Evolutionary conservation across 1,140 invertebrate genomes (phyloP).

Genomic region (Scaptomyza graminum): DNA sequence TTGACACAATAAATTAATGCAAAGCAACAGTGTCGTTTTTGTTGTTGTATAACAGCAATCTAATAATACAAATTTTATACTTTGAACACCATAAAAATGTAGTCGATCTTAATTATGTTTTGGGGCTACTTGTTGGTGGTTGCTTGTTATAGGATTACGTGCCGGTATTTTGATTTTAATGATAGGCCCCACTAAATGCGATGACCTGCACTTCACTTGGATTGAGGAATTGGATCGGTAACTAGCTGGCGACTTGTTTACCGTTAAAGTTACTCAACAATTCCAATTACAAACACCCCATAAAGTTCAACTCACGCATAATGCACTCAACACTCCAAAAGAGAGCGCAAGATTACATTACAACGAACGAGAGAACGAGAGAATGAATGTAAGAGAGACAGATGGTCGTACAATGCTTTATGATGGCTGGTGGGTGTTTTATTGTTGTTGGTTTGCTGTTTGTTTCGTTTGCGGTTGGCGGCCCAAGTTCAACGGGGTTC

Average conservation of each 20-base stretch:
- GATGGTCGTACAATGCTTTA: conserved; percentile 27
- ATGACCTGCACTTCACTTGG: conserved; percentile 52
- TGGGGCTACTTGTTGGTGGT: too few species aligned
- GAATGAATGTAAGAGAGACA: conserved; percentile 7
- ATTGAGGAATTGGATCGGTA: conserved; percentile 39
- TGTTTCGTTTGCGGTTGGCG: conserved; percentile 65
- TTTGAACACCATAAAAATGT: conserved; percentile 80
- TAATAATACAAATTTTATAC: conserved; percentile 82
- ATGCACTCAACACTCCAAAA: conserved; percentile 41
- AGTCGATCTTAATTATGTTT: conserved; percentile 77
- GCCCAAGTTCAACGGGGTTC: conserved; percentile 68
- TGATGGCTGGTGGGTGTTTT: conserved; percentile 40
- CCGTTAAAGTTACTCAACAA: conserved; percentile 75
- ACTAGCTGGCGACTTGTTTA: conserved; percentile 35
- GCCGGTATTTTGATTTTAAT: conserved; percentile 77
- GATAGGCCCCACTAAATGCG: conserved; percentile 45
- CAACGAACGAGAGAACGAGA: neutral
- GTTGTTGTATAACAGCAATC: conserved; percentile 70
- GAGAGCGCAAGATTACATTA: conserved; percentile 10
- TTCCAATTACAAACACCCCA: conserved; percentile 67
- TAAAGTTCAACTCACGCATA: conserved; percentile 61
- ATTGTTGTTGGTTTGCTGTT: conserved; percentile 31
- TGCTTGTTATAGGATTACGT: conserved; percentile 76
- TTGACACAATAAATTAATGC: conserved; percentile 1
- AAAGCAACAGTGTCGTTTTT: conserved; percentile 21